phyloP scores from a whole-genome alignment of 2,113 vertebrate species.

The Corynorhinus townsendii region DNA sequence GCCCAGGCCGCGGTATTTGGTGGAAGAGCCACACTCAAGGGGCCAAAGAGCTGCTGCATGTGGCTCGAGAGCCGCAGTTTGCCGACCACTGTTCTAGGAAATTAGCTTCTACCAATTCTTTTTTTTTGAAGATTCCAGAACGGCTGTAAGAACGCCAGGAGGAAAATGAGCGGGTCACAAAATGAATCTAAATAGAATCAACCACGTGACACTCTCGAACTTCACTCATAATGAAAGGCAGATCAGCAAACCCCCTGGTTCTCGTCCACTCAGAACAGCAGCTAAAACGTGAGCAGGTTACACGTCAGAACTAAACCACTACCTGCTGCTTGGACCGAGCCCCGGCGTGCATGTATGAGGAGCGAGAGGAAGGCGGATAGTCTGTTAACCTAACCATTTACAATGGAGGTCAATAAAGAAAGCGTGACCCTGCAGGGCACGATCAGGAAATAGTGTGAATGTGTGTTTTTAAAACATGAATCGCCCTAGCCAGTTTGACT shows the following conservation, averaged over 20 bases:
- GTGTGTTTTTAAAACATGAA: neutral
- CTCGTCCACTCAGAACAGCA: too few relatives aligned
- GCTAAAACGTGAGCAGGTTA: neutral
- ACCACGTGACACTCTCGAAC: neutral
- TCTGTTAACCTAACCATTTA: too few relatives aligned
- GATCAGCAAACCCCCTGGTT: neutral
- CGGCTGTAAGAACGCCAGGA: neutral
- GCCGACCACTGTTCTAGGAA: neutral
- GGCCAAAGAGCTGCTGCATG: too few relatives aligned
- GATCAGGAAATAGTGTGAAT: neutral
- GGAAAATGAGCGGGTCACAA: neutral
- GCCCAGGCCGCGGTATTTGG: too few relatives aligned
- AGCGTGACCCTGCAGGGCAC: accelerated
- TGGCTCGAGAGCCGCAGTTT: too few relatives aligned
- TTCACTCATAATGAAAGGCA: neutral
- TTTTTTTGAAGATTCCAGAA: neutral
- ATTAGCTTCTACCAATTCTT: neutral
- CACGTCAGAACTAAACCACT: neutral
- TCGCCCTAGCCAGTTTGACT: too few relatives aligned
- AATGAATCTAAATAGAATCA: neutral
- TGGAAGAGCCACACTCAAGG: too few relatives aligned
- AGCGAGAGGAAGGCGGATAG: neutral
- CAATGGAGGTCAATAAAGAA: neutral
- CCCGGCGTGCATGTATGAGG: neutral
- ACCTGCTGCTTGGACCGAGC: neutral